Evolutionary conservation across 2,888 invertebrate species (phyloP).

Genomic region (Strigamia maritima): DNA sequence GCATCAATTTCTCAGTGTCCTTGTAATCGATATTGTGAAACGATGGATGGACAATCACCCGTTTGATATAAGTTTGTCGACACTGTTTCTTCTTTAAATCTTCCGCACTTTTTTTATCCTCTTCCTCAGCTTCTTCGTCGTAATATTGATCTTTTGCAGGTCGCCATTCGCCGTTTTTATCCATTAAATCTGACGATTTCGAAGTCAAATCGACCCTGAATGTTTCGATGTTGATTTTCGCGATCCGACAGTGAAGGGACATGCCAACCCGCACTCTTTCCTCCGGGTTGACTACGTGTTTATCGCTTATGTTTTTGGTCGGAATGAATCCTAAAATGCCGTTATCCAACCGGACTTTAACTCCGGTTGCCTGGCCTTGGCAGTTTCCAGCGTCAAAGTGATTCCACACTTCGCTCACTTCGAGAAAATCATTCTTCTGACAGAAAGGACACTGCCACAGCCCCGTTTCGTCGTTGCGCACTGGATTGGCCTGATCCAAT

Average conservation of each 20-base stretch:
- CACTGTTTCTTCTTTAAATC: slow-evolving; percentile 74
- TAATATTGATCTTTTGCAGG: slow-evolving; percentile 86
- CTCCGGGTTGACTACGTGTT: slow-evolving; percentile 86
- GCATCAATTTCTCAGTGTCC: slow-evolving; percentile 88
- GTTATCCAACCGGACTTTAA: slow-evolving; percentile 85
- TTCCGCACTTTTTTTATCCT: slow-evolving; percentile 71
- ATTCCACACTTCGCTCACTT: slow-evolving; percentile 93
- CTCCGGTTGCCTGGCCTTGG: slow-evolving; percentile 92
- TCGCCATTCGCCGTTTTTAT: slow-evolving; percentile 86
- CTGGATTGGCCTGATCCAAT: slow-evolving; percentile 91
- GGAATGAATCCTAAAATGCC: slow-evolving; percentile 67
- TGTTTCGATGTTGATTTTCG: slow-evolving; percentile 92
- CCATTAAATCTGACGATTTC: slow-evolving; percentile 84
- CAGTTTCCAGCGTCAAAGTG: slow-evolving; percentile 93
- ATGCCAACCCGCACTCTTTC: slow-evolving; percentile 71
- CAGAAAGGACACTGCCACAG: slow-evolving; percentile 98
- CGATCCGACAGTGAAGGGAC: slow-evolving; percentile 68
- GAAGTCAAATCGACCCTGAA: slow-evolving; percentile 92
- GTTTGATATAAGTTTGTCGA: slow-evolving; percentile 81
- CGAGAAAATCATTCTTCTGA: slow-evolving; percentile 90
- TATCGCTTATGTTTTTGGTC: slow-evolving; percentile 63
- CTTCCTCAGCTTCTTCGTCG: slow-evolving; percentile 78
- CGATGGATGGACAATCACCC: slow-evolving; percentile 95
- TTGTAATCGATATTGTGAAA: slow-evolving; percentile 94
- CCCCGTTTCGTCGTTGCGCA: slow-evolving; percentile 88